These are phyloP conservation scores for Tenualosa ilisha DNA, from an alignment of 2,797 vertebrate species.

Conservation along the genomic window DNA sequence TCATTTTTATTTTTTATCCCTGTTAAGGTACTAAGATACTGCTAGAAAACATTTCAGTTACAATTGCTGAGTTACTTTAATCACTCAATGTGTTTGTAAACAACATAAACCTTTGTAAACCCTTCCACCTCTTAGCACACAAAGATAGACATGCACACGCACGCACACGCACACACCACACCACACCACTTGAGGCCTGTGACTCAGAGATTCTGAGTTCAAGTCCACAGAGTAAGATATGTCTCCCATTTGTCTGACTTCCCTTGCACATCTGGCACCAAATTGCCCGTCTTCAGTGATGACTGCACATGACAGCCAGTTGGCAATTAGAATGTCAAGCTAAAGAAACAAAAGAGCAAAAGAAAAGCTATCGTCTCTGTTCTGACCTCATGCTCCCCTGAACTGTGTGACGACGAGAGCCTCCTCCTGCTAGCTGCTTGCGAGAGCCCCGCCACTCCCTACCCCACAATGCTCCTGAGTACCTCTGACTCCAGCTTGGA, in stretches of 20 bases:
- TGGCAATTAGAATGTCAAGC: slow-evolving; percentile 36
- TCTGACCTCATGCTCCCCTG: slow-evolving; percentile 26
- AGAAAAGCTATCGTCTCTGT: slow-evolving; percentile 31
- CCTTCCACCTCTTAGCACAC: background rate
- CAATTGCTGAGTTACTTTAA: too few species aligned
- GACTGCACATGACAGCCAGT: background rate
- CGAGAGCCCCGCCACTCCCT: slow-evolving; percentile 37
- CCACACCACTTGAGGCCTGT: background rate
- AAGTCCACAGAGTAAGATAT: background rate
- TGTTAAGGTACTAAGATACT: background rate
- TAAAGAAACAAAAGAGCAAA: background rate
- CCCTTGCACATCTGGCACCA: slow-evolving; percentile 7
- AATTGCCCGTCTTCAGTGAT: slow-evolving; percentile 10
- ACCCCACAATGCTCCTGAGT: slow-evolving; percentile 53
- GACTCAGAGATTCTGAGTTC: background rate
- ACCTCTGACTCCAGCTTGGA: slow-evolving; percentile 48
- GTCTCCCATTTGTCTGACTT: background rate
- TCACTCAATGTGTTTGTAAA: background rate
- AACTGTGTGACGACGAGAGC: slow-evolving; percentile 46
- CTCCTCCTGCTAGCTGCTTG: slow-evolving; percentile 32
- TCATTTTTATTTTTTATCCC: slow-evolving; percentile 31
- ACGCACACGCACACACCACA: slow-evolving; percentile 11
- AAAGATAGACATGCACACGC: background rate
- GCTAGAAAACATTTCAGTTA: too few species aligned
- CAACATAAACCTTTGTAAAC: background rate